Evolutionary conservation across 2,113 vertebrate genomes (phyloP).

Genomic region (Alces alces): DNA sequence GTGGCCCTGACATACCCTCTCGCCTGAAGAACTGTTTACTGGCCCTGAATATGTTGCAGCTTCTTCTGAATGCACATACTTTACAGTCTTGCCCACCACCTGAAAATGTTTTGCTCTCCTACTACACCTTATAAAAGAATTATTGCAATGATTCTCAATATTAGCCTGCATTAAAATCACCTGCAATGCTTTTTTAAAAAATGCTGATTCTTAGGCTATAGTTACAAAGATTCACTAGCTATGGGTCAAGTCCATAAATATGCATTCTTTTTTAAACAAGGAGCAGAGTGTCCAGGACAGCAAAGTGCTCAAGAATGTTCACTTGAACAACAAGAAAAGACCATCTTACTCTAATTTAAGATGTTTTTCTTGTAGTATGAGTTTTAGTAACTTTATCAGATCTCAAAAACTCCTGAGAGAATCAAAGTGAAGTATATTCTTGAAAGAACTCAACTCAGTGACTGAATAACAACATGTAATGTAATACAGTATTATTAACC

Average conservation of each 20-base stretch:
- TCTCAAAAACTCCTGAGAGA: not conserved
- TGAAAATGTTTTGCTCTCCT: not conserved
- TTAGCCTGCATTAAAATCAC: not conserved
- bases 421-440: not conserved
- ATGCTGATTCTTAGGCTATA: not conserved
- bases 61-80: not conserved
- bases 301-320: not conserved
- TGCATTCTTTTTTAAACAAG: not conserved
- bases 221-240: not conserved
- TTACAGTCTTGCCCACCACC: not conserved
- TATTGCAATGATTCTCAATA: not conserved
- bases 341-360: not conserved
- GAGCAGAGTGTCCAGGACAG: not conserved
- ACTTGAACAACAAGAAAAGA: not conserved
- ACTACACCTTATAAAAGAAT: not conserved
- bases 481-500: not conserved
- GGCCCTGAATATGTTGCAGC: not conserved
- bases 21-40: not conserved
- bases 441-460: not conserved
- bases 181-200: not conserved
- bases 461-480: not conserved
- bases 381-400: not conserved
- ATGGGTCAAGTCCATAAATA: not conserved
- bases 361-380: not conserved
- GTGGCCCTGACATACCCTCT: not conserved